phyloP scores from a whole-genome alignment of 2,888 invertebrate genomes.

The Eupithecia exiguata region DNA sequence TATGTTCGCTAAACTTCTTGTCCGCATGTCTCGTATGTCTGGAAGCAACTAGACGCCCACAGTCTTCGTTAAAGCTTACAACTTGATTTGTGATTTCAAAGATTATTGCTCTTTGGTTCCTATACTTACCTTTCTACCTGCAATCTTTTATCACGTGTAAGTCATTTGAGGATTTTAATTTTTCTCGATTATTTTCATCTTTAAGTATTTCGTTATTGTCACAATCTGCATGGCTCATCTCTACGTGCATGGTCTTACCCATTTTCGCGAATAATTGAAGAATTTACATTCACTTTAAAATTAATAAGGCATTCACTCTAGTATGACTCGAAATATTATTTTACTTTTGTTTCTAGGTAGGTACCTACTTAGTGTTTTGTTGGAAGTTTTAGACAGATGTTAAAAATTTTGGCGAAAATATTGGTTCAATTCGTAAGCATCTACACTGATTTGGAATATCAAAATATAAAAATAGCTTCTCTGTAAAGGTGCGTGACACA shows the following conservation, averaged over 20 bases:
- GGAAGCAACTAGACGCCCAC: slow-evolving; percentile 80
- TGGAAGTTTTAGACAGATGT: background rate
- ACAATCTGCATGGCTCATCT: too few species aligned
- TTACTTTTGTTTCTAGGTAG: background rate
- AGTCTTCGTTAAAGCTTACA: slow-evolving; percentile 77
- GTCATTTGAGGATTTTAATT: slow-evolving; percentile 62
- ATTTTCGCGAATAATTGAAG: background rate
- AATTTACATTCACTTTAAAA: too few species aligned
- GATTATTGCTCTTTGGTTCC: slow-evolving; percentile 66
- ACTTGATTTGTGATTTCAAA: slow-evolving; percentile 82
- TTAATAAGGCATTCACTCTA: too few species aligned
- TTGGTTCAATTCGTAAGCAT: background rate
- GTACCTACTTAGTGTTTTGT: too few species aligned
- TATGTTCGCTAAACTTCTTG: slow-evolving; percentile 31
- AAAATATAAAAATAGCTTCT: background rate
- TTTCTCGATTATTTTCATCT: background rate
- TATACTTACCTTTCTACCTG: slow-evolving; percentile 34
- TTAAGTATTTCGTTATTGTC: background rate
- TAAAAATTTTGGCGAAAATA: background rate
- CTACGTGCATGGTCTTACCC: background rate
- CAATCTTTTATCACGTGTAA: slow-evolving; percentile 68
- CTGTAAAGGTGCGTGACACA: background rate
- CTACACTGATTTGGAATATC: background rate
- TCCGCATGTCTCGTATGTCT: slow-evolving; percentile 64
- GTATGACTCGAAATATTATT: background rate